These are phyloP conservation scores for Ailurus styani DNA, from an alignment of 2,113 vertebrate genomes.

Conservation along the genomic window DNA sequence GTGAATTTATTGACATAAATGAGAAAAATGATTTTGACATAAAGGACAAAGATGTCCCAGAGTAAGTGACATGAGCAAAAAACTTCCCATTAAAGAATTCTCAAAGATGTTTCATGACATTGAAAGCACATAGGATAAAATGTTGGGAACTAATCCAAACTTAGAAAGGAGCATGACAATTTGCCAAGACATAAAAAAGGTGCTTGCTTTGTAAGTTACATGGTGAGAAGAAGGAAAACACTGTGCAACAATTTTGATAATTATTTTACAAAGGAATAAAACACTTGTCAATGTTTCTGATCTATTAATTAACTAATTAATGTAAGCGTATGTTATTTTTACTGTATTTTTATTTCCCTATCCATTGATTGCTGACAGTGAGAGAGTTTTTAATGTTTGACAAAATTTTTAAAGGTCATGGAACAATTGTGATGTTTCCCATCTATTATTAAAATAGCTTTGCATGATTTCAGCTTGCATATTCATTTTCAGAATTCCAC, in stretches of 20 bases:
- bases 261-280: not conserved
- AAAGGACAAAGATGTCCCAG: not conserved
- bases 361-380: not conserved
- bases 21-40: slow-evolving; percentile 43
- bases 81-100: not conserved
- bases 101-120: not conserved
- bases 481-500: not conserved
- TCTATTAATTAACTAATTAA: not conserved
- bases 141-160: not conserved
- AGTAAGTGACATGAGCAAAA: not conserved
- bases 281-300: not conserved
- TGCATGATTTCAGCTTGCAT: not conserved
- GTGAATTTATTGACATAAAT: slow-evolving; percentile 19
- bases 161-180: not conserved
- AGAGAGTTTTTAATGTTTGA: not conserved
- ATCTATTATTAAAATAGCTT: not conserved
- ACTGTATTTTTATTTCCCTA: not conserved
- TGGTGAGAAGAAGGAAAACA: not conserved
- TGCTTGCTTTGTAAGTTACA: not conserved
- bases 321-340: not conserved
- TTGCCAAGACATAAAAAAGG: not conserved
- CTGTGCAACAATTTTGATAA: not conserved
- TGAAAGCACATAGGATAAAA: not conserved
- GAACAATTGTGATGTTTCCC: not conserved
- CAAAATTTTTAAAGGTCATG: not conserved